Conservation (phyloP, 2,113 vertebrate genomes). For the Colistium nudipinnis region DNA sequence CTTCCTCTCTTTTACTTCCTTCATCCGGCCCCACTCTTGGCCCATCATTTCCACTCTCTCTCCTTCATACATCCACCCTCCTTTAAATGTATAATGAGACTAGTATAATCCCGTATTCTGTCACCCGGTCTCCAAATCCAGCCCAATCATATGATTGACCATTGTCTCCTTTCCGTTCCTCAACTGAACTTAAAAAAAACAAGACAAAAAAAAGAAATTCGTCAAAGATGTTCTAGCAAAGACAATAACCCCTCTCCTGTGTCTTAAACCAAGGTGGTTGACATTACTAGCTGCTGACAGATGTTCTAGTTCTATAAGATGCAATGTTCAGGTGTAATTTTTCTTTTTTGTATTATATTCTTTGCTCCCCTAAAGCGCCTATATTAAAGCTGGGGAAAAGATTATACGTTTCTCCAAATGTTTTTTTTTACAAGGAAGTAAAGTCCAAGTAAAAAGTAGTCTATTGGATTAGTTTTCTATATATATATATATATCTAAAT, state of each 20-base stretch:
- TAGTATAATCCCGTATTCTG: conserved; percentile 62
- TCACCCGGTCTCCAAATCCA: conserved; percentile 47
- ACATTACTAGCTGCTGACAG: conserved; percentile 76
- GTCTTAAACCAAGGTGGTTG: conserved; percentile 77
- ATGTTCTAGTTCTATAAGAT: conserved; percentile 78
- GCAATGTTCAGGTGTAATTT: conserved; percentile 78
- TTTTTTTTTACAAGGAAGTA: conserved; percentile 80
- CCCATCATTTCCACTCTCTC: conserved; percentile 1
- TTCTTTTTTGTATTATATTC: conserved; percentile 77
- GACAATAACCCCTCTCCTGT: conserved; percentile 70
- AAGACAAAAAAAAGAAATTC: conserved; percentile 44
- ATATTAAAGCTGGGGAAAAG: conserved; percentile 75
- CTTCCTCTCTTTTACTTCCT: neutral
- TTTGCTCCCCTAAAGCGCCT: conserved; percentile 74
- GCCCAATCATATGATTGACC: conserved; percentile 30
- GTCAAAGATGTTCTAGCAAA: conserved; percentile 66
- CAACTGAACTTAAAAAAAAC: conserved; percentile 49
- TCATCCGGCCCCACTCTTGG: neutral
- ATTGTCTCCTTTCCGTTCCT: conserved; percentile 29
- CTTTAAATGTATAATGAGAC: conserved; percentile 58
- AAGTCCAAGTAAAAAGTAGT: conserved; percentile 81
- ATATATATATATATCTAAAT: conserved; percentile 77
- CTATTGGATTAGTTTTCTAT: conserved; percentile 86
- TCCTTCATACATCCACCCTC: conserved; percentile 36
- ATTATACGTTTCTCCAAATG: conserved; percentile 75